These are phyloP conservation scores for Salvelinus sp. DNA, from an alignment of 2,113 vertebrate species.

Conservation along the genomic window DNA sequence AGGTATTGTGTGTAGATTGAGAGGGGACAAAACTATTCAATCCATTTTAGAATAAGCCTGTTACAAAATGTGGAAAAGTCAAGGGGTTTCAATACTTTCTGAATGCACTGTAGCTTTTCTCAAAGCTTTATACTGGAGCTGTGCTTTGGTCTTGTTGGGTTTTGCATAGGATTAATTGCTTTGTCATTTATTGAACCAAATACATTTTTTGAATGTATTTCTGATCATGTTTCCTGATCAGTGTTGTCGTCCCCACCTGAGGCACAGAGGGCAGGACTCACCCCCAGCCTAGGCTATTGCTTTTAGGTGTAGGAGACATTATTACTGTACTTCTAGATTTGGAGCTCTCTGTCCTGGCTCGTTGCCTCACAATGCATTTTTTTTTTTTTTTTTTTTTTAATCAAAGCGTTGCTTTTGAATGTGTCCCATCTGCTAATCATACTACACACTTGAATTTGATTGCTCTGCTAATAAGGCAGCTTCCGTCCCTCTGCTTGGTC, in stretches of 20 bases:
- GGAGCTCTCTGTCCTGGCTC: not conserved
- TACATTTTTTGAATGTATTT: not conserved
- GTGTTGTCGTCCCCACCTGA: not conserved
- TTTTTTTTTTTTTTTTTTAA: constrained; percentile 12
- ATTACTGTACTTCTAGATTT: constrained; percentile 15
- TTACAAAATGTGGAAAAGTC: too few relatives aligned
- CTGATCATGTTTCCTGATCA: not conserved
- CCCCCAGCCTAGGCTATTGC: not conserved
- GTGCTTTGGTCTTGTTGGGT: constrained; percentile 5
- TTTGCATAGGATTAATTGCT: constrained; percentile 18
- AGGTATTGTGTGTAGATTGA: too few relatives aligned
- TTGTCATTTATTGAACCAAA: constrained; percentile 5
- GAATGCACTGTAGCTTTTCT: constrained; percentile 25
- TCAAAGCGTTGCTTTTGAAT: constrained; percentile 5
- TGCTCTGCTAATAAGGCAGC: constrained; percentile 57
- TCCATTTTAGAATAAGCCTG: too few relatives aligned
- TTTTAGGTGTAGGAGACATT: not conserved
- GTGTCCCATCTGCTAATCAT: not conserved
- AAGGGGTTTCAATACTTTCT: too few relatives aligned
- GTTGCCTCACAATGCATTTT: not conserved
- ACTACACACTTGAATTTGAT: constrained; percentile 4
- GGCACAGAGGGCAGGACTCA: not conserved
- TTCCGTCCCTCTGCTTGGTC: constrained; percentile 19
- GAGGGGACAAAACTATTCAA: too few relatives aligned
- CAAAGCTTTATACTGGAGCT: not conserved